These are phyloP conservation scores for Agonum fuliginosum DNA, from an alignment of 2,888 invertebrate genomes.

Conservation along the genomic window DNA sequence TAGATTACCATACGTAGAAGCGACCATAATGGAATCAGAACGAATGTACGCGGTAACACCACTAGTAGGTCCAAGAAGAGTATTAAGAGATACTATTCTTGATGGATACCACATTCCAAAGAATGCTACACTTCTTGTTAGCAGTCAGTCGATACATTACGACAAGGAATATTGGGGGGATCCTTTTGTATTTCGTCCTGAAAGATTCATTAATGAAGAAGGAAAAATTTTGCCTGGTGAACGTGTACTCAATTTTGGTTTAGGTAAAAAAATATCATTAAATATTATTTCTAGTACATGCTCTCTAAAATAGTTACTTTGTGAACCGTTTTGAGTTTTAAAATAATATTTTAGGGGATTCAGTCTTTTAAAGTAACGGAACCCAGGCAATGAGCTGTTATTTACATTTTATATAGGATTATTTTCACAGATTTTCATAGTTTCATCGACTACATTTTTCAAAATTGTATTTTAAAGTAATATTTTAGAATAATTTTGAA, in stretches of 20 bases:
- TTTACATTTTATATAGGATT: too few species aligned
- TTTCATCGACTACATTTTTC: too few species aligned
- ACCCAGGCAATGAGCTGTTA: too few species aligned
- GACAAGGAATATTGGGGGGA: slow-evolving; percentile 77
- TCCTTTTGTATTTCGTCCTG: slow-evolving; percentile 79
- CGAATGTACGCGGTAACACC: slow-evolving; percentile 73
- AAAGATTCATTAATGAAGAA: slow-evolving; percentile 76
- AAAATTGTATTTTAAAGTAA: too few species aligned
- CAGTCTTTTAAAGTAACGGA: too few species aligned
- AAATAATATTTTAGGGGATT: too few species aligned
- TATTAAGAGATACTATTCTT: slow-evolving; percentile 74
- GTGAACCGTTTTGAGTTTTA: too few species aligned
- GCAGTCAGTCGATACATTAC: slow-evolving; percentile 74
- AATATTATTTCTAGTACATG: too few species aligned
- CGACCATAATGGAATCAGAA: slow-evolving; percentile 75
- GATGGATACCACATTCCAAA: slow-evolving; percentile 74
- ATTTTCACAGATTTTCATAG: too few species aligned
- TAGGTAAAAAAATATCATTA: too few species aligned
- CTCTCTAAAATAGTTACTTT: too few species aligned
- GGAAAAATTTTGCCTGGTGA: slow-evolving; percentile 68
- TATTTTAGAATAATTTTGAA: too few species aligned
- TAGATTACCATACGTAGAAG: slow-evolving; percentile 75
- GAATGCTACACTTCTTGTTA: slow-evolving; percentile 69
- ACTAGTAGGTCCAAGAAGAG: slow-evolving; percentile 74
- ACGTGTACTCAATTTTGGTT: slow-evolving; percentile 70